phyloP scores from a whole-genome alignment of 1,140 invertebrate genomes.

The Aphaenogaster rudis region DNA sequence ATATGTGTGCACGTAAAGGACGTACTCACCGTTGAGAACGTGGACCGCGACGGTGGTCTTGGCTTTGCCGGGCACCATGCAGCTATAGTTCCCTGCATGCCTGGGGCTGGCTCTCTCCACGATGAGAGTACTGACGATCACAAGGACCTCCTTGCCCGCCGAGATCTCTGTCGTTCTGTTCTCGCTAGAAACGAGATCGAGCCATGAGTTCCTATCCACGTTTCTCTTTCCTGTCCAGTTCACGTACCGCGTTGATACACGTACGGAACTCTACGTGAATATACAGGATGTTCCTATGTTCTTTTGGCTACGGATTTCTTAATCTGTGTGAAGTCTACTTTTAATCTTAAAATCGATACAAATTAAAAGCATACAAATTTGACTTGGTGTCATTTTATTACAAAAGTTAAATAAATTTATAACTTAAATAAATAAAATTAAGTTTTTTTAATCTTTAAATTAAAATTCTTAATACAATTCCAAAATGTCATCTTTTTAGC shows the following conservation, averaged over 20 bases:
- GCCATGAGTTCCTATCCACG: neutral
- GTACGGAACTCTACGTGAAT: neutral
- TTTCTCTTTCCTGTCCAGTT: constrained; percentile 16
- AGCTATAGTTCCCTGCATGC: constrained; percentile 89
- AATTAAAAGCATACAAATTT: neutral
- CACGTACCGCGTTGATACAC: constrained; percentile 13
- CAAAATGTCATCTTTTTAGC: neutral
- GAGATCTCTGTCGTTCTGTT: constrained; percentile 87
- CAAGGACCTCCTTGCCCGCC: constrained; percentile 84
- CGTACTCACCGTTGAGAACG: constrained; percentile 86
- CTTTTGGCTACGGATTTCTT: neutral
- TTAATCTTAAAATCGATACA: neutral
- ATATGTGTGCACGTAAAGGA: constrained; percentile 28
- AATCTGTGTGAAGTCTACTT: neutral
- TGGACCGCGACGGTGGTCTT: constrained; percentile 86
- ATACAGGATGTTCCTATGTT: neutral
- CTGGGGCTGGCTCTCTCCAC: constrained; percentile 87
- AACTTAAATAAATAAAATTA: neutral
- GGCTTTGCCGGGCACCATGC: constrained; percentile 86
- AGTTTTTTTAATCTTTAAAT: neutral
- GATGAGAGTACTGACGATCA: constrained; percentile 88
- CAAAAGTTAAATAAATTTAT: neutral
- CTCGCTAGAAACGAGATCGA: constrained; percentile 78
- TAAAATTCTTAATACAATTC: neutral
- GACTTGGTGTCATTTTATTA: neutral